Base-by-base conservation (phyloP, 2,797 vertebrate species). In the Acrossocheilus fasciatus region DNA sequence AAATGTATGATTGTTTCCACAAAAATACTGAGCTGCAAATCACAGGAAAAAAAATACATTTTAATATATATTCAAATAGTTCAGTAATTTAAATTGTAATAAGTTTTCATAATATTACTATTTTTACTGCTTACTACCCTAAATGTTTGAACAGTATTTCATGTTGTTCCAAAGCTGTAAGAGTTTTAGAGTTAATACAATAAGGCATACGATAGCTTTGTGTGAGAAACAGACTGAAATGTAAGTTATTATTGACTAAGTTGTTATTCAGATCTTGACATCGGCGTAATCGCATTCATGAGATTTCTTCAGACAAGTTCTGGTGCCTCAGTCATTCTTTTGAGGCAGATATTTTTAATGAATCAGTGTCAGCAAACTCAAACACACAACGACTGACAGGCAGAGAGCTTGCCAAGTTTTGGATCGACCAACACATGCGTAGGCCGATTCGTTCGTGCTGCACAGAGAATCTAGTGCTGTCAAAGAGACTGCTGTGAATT, bases 301-400 rank as follows among this genome's bases (percentile, higher is more conserved):
- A 43, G 36, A 62, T 41, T 43, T 26, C 4, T 6, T 62, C 52
- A 62, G 76, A 43, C 36, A 59, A 43, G 54, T 43, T 62, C 36
- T 43, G 76, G n/a, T 45, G 39, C 62, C 34, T 59, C 52, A 77
- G n/a, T n/a, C 6, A n/a, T 59, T 77, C 6, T 57, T 39, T n/a
- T n/a, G 12, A 77, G 12, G 18, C 20, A 39, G 39, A 62, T 62
- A 62, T 62, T 43, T 62, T 62, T 43, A 62, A 43, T 43, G 36
- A 62, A 43, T 79, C 23, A 3, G 4, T 43, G 76, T 62, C 57
- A 62, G 14, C 8, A 30, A 26, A 79, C 76, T 79, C n/a, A 12
- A 77, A 18, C 76, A 62, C 54, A 18, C 62, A n/a, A 79, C 62
- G 77, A 17, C 36, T 62, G 76, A 79, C 6, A 15, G 77, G n/a